Evolutionary conservation across 2,797 vertebrate genomes (phyloP).

Genomic region (Syngnathus rostellatus): DNA sequence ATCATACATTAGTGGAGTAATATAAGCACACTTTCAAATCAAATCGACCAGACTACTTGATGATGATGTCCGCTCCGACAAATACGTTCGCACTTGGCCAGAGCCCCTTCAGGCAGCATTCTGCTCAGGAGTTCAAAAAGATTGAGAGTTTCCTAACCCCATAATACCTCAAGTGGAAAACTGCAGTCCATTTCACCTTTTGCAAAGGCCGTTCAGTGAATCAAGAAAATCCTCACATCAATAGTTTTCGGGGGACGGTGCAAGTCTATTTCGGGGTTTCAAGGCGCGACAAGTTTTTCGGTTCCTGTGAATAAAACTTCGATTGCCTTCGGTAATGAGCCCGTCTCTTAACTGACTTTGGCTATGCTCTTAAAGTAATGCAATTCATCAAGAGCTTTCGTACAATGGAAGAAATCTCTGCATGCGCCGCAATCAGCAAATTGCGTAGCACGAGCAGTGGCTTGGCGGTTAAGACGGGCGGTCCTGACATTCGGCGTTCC

Average conservation of each 20-base stretch:
- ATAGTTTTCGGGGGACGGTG: too few species aligned
- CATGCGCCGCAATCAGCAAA: too few species aligned
- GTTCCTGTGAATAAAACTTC: neutral
- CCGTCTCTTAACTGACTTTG: neutral
- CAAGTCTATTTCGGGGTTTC: too few species aligned
- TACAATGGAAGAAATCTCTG: neutral
- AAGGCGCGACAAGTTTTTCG: neutral
- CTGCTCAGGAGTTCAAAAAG: neutral
- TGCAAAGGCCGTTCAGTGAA: neutral
- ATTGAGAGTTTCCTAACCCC: neutral
- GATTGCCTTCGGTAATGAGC: neutral
- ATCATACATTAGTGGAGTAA: neutral
- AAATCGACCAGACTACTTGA: neutral
- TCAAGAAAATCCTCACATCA: neutral
- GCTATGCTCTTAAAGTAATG: neutral
- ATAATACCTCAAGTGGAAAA: too few species aligned
- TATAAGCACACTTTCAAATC: neutral
- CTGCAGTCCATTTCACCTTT: too few species aligned
- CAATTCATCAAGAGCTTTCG: neutral
- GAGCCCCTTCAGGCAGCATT: neutral
- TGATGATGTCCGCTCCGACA: neutral
- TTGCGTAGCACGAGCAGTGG: neutral
- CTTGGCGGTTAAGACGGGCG: neutral
- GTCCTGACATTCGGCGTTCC: neutral
- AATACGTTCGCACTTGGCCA: neutral